A percentile compares a stretch with the other conserved stretches of the same genome.
Evolutionary conservation across 2,888 invertebrate species (phyloP).

Genomic region (Cephalotes varians): DNA sequence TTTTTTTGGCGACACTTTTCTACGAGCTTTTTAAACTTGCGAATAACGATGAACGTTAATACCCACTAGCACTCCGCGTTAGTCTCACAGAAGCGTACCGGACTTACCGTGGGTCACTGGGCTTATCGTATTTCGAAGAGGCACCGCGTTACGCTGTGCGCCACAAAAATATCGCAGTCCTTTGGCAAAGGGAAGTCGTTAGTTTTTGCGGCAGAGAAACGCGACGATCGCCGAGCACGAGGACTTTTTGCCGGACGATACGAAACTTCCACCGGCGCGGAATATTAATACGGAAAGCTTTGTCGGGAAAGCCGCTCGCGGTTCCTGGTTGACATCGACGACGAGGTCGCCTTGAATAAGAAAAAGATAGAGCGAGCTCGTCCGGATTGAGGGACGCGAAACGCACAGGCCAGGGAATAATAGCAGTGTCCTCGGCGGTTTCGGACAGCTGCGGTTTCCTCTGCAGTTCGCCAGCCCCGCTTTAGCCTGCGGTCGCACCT

Average conservation of each 20-base stretch:
- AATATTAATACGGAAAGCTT: slow-evolving; percentile 55
- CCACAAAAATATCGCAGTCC: slow-evolving; percentile 26
- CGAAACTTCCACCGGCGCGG: slow-evolving; percentile 38
- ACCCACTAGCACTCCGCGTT: not conserved
- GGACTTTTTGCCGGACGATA: slow-evolving; percentile 42
- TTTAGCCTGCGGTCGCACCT: slow-evolving; percentile 79
- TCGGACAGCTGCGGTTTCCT: slow-evolving; percentile 52
- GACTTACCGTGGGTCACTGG: slow-evolving; percentile 4
- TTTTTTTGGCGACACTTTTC: not conserved
- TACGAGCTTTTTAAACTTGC: slow-evolving; percentile 5
- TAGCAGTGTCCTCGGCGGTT: slow-evolving; percentile 43
- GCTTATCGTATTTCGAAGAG: slow-evolving; percentile 32
- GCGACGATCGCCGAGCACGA: slow-evolving; percentile 15
- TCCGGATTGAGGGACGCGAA: slow-evolving; percentile 2
- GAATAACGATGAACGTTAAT: not conserved
- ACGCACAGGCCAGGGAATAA: slow-evolving; percentile 40
- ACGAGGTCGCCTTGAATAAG: slow-evolving; percentile 31
- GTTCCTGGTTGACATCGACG: slow-evolving; percentile 30
- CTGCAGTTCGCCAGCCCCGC: slow-evolving; percentile 36
- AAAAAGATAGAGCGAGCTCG: not conserved
- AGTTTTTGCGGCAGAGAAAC: slow-evolving; percentile 35
- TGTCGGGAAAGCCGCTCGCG: slow-evolving; percentile 53
- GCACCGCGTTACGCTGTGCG: not conserved
- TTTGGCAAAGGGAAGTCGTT: slow-evolving; percentile 20
- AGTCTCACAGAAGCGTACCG: not conserved